These are phyloP conservation scores for Leptocoma aspasia DNA, from an alignment of 2,113 vertebrate genomes.

Conservation along the genomic window DNA sequence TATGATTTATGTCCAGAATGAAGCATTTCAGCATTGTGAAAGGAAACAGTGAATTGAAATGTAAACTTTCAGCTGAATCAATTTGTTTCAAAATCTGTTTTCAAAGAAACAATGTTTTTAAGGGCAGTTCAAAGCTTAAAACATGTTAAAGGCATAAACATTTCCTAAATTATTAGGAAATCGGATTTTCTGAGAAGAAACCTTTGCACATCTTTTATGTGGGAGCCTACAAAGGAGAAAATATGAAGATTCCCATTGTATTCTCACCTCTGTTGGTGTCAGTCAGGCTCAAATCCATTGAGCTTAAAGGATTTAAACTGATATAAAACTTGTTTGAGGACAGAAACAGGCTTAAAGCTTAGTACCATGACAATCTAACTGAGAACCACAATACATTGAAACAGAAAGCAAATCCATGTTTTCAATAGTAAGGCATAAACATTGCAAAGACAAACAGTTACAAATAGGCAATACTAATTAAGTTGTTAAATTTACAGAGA, in stretches of 20 bases:
- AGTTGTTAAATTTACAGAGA: neutral
- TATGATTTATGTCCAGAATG: neutral
- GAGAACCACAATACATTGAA: neutral
- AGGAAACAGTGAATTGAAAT: conserved; percentile 5
- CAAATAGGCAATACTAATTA: neutral
- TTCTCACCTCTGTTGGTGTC: neutral
- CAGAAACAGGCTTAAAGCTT: neutral
- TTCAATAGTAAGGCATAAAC: neutral
- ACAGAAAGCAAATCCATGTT: neutral
- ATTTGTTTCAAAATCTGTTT: neutral
- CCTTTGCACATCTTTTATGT: neutral
- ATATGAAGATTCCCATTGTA: neutral
- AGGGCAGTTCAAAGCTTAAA: neutral
- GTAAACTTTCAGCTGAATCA: neutral
- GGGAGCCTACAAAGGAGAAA: neutral
- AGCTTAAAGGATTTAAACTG: neutral
- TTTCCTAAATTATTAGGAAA: neutral
- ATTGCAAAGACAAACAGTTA: neutral
- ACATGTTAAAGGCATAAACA: neutral
- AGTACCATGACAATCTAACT: neutral
- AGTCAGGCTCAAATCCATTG: neutral
- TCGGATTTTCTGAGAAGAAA: neutral
- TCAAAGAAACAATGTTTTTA: neutral
- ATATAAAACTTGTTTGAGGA: neutral
- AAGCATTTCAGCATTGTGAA: neutral